Evolutionary conservation across 92 coral and sea anemone genomes (phyloP).

Genomic region (Anthopleura xanthogrammica): DNA sequence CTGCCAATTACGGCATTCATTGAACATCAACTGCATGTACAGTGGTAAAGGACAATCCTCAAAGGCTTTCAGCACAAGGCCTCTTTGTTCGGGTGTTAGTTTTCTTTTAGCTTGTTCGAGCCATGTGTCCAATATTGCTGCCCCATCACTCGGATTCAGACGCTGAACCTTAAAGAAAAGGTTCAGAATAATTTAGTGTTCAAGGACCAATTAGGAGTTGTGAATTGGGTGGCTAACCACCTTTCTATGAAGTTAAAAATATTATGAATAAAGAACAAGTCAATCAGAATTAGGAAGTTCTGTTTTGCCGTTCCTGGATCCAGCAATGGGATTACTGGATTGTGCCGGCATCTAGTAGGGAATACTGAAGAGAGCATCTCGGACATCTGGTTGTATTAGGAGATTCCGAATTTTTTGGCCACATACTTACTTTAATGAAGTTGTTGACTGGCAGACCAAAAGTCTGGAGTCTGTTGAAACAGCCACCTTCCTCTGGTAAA

Average conservation of each 20-base stretch:
- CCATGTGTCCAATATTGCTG: conserved; percentile 50
- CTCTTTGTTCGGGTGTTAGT: conserved; percentile 50
- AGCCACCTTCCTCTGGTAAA: conserved; percentile 59
- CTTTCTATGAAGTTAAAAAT: too few relatives aligned
- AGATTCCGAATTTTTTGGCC: too few relatives aligned
- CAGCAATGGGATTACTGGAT: too few relatives aligned
- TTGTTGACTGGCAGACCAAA: conserved; percentile 45
- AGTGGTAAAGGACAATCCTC: conserved; percentile 55
- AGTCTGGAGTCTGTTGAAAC: conserved; percentile 42
- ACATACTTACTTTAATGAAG: conserved; percentile 32
- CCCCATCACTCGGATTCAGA: conserved; percentile 47
- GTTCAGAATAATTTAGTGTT: too few relatives aligned
- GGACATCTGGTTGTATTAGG: too few relatives aligned
- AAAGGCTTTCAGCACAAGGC: conserved; percentile 42
- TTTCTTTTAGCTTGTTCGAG: conserved; percentile 37
- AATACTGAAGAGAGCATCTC: too few relatives aligned
- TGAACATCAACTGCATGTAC: conserved; percentile 50
- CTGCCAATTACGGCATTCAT: conserved; percentile 53
- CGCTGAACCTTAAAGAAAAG: conserved; percentile 31
- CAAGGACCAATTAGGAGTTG: too few relatives aligned
- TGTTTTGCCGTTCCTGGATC: too few relatives aligned
- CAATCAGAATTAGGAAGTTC: too few relatives aligned
- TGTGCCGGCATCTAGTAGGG: too few relatives aligned
- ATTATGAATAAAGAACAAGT: too few relatives aligned
- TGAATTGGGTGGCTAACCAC: too few relatives aligned